Conservation (phyloP, 2,113 vertebrate genomes). For the Amphiprion ocellaris region DNA sequence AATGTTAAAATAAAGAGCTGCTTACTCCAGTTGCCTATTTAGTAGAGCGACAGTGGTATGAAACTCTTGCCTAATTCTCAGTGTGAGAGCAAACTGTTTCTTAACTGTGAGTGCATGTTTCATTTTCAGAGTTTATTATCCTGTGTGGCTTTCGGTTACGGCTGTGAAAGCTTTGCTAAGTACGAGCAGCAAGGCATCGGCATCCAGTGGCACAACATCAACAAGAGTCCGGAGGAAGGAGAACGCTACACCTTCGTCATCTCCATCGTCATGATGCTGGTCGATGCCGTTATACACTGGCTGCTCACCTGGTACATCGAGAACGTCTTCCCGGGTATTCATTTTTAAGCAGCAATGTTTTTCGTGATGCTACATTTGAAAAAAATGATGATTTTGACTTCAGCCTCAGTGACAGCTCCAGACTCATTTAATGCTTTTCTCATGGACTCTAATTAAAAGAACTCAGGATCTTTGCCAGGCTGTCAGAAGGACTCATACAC, state of each 20-base stretch:
- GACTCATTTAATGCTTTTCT: slow-evolving; percentile 23
- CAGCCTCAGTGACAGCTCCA: neutral
- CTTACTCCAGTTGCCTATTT: too few species aligned
- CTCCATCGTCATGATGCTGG: slow-evolving; percentile 92
- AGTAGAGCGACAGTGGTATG: too few species aligned
- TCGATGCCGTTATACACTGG: slow-evolving; percentile 90
- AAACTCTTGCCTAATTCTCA: neutral
- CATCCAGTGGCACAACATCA: slow-evolving; percentile 94
- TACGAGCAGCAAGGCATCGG: slow-evolving; percentile 96
- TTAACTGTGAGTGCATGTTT: neutral
- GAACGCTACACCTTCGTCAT: slow-evolving; percentile 90
- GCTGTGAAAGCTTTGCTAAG: slow-evolving; percentile 93
- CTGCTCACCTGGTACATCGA: slow-evolving; percentile 98
- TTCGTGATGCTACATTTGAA: too few species aligned
- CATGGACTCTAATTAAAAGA: slow-evolving; percentile 47
- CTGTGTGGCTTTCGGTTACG: slow-evolving; percentile 96
- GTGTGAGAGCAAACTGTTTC: neutral
- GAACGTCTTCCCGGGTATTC: slow-evolving; percentile 94
- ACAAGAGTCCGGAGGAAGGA: slow-evolving; percentile 88
- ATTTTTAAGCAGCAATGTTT: neutral
- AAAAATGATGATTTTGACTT: neutral
- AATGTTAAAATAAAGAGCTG: too few species aligned
- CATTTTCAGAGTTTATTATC: slow-evolving; percentile 91
- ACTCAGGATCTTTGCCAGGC: slow-evolving; percentile 34
- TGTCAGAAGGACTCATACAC: slow-evolving; percentile 40